Percentiles rank a stretch among this genome's conserved stretches.
These are phyloP conservation scores for Manacus vitellinus DNA, from an alignment of 2,113 vertebrate species.

Conservation along the genomic window DNA sequence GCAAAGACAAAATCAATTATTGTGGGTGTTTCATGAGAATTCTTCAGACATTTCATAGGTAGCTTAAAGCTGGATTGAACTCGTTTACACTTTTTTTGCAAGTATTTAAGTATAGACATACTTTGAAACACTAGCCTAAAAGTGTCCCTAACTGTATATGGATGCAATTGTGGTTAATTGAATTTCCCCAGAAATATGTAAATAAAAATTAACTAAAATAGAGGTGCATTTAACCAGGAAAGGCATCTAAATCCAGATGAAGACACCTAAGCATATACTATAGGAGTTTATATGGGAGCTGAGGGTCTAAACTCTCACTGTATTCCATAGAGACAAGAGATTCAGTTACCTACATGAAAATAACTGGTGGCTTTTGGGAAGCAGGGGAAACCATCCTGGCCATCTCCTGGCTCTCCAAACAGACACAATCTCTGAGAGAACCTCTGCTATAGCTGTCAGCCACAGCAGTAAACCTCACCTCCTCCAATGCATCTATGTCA, in stretches of 20 bases:
- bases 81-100: not conserved
- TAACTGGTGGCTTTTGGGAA: not conserved
- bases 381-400: not conserved
- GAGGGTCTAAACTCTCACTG: not conserved
- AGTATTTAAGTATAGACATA: not conserved
- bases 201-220: not conserved
- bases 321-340: not conserved
- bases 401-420: not conserved
- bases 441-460: not conserved
- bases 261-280: not conserved
- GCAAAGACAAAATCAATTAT: not conserved
- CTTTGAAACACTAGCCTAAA: not conserved
- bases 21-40: not conserved
- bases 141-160: not conserved
- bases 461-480: not conserved
- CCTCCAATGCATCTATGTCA: not conserved
- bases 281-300: not conserved
- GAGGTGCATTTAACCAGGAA: not conserved
- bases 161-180: not conserved
- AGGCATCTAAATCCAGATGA: not conserved
- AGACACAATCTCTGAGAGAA: not conserved
- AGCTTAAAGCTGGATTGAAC: not conserved
- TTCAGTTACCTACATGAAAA: not conserved
- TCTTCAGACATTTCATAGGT: not conserved
- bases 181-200: not conserved